Evolutionary conservation across 2,113 vertebrate genomes (phyloP).

Genomic region (Pseudopipra pipra): DNA sequence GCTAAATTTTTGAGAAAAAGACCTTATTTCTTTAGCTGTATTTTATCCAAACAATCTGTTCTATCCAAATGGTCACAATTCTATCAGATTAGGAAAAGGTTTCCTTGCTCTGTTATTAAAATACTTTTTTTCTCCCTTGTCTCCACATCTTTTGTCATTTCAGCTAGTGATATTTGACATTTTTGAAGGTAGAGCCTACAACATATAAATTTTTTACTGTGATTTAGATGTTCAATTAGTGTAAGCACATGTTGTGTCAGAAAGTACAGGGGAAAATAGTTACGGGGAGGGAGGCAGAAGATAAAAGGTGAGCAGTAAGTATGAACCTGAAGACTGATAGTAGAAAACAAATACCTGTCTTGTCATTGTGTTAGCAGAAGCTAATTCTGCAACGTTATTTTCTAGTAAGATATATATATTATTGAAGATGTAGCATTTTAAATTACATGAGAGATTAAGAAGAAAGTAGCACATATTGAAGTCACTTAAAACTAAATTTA

Average conservation of each 20-base stretch:
- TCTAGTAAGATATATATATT: background rate
- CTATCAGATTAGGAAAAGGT: background rate
- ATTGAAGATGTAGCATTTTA: background rate
- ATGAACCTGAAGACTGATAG: background rate
- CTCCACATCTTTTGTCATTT: background rate
- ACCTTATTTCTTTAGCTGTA: background rate
- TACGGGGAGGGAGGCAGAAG: background rate
- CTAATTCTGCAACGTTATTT: background rate
- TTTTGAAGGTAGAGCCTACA: background rate
- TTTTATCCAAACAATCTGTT: conserved; percentile 27
- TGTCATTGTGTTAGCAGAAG: background rate
- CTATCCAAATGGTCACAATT: background rate
- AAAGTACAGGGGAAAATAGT: background rate
- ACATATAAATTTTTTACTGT: background rate
- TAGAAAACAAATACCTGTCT: background rate
- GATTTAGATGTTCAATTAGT: background rate
- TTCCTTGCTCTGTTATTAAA: conserved; percentile 5
- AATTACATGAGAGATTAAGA: background rate
- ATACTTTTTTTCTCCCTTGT: background rate
- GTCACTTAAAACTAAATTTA: background rate
- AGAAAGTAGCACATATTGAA: background rate
- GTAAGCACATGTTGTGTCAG: background rate
- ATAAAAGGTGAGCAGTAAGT: background rate
- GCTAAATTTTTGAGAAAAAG: background rate
- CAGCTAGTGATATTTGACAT: background rate